Evolutionary conservation across 2,888 invertebrate species (phyloP).

Genomic region (Parapristionchus giblindavisi): DNA sequence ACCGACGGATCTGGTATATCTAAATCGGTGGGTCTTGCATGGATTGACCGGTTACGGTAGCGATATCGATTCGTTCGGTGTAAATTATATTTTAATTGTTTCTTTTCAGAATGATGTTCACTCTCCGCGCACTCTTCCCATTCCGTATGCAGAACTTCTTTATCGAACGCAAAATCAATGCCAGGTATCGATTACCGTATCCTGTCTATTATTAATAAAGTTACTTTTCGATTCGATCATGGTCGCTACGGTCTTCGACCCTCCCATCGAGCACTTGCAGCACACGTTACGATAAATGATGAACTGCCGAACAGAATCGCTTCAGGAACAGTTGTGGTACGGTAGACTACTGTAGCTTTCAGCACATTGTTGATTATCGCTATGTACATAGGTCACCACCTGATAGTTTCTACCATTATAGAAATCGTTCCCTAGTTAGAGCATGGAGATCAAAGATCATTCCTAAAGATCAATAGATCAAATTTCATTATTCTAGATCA

Average conservation of each 20-base stretch:
- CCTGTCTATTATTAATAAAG: background rate
- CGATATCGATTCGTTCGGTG: background rate
- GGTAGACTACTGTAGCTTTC: conserved; percentile 1
- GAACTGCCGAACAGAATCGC: conserved; percentile 72
- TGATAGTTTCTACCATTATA: background rate
- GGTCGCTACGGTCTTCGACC: conserved; percentile 71
- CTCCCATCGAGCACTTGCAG: conserved; percentile 59
- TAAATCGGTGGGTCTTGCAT: conserved; percentile 36
- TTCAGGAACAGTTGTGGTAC: conserved; percentile 56
- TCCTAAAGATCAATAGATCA: background rate
- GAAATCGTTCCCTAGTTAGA: too few species aligned
- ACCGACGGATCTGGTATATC: conserved; percentile 59
- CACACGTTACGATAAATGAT: conserved; percentile 70
- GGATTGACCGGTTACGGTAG: background rate
- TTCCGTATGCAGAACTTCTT: conserved; percentile 43
- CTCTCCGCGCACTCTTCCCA: conserved; percentile 40
- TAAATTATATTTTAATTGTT: background rate
- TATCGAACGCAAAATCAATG: conserved; percentile 45
- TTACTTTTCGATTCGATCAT: conserved; percentile 67
- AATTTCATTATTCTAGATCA: conserved; percentile 40
- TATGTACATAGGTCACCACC: background rate
- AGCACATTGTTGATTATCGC: too few species aligned
- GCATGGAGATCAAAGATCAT: background rate
- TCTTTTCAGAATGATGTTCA: conserved; percentile 42
- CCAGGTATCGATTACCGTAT: too few species aligned